Conservation (phyloP, 2,113 vertebrate genomes). For the Scartelaos histophorus region DNA sequence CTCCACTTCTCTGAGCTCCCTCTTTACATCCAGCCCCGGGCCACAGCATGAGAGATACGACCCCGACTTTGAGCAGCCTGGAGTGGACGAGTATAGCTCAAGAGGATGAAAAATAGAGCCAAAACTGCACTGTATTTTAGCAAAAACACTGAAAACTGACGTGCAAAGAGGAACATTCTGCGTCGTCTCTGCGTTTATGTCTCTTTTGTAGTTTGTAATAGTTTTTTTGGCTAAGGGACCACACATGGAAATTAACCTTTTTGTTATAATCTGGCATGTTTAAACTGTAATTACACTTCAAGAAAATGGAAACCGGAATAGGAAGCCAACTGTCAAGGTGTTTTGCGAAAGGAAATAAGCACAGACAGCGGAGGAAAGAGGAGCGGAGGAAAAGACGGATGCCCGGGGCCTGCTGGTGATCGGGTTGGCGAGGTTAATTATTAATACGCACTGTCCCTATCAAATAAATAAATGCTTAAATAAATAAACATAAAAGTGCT, state of each 20-base stretch:
- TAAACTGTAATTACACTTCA: too few relatives aligned
- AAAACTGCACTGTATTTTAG: conserved; percentile 14
- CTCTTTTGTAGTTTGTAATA: too few relatives aligned
- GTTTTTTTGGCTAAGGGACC: too few relatives aligned
- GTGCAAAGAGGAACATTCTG: background rate
- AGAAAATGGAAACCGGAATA: conserved; percentile 2
- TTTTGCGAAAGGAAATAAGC: conserved; percentile 15
- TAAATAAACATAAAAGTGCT: too few relatives aligned
- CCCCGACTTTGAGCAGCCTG: conserved; percentile 43
- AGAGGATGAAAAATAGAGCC: conserved; percentile 31
- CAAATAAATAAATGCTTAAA: too few relatives aligned
- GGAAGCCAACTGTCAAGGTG: conserved; percentile 21
- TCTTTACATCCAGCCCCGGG: conserved; percentile 39
- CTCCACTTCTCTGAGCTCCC: conserved; percentile 4
- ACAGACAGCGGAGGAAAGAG: conserved; percentile 13
- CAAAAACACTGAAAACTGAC: background rate
- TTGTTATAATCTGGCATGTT: too few relatives aligned
- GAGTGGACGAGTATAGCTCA: conserved; percentile 5
- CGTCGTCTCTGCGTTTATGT: too few relatives aligned
- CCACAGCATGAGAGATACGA: conserved; percentile 32
- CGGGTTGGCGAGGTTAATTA: conserved; percentile 21
- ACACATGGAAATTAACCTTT: too few relatives aligned
- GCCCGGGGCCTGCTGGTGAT: conserved; percentile 42
- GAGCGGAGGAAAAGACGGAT: conserved; percentile 13
- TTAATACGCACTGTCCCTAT: too few relatives aligned